A percentile compares a stretch with the other conserved stretches of the same genome.
Conservation (phyloP, 2,113 vertebrate genomes). For the Xenopus tropicalis region UCB_Xtro_10.0 CM004444.2:140821001-140821500, state of each 20-base stretch:
- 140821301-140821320: conserved; percentile 40
- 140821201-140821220: background rate
- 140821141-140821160: background rate
- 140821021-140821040: too few species aligned
- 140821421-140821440: conserved; percentile 84
- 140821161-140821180: background rate
- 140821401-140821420: conserved; percentile 82
- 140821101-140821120: too few species aligned
- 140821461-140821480: conserved; percentile 86
- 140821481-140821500: conserved; percentile 88
- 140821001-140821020: too few species aligned
- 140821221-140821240: background rate
- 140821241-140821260: background rate
- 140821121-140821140: background rate
- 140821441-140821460: conserved; percentile 84
- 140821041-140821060: too few species aligned
- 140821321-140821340: conserved; percentile 69
- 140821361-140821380: conserved; percentile 85
- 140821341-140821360: conserved; percentile 71
- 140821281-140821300: background rate
- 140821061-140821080: too few species aligned
- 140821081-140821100: too few species aligned
- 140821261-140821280: background rate
- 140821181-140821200: background rate
- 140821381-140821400: conserved; percentile 90